Evolutionary conservation across 2,113 vertebrate species (phyloP), one percentile per base, ranked within the genome.

Genomic region (Casuarius casuarius): DNA sequence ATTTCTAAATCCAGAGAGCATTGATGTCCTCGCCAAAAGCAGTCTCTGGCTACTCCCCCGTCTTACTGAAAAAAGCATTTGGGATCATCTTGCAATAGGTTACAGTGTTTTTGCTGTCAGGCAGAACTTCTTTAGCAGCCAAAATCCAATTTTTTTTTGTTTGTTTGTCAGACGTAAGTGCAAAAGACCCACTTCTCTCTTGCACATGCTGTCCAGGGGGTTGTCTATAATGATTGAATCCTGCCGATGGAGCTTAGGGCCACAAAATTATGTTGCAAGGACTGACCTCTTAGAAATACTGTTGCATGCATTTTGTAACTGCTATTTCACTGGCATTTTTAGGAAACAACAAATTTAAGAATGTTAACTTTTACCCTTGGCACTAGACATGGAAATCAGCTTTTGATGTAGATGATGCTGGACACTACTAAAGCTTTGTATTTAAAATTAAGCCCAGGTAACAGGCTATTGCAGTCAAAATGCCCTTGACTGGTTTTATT

Each of bases 201-300:
- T 52, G 7, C 13, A 59, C 4, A 1, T 3, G 12, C 12, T 40
- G 35, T 35, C 25, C 33, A 29, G 11, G 2, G 7, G 2, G 3
- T 14, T 73, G 4, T 31, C 16, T 46, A 19, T n/a, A 28, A 22
- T 42, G 33, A 33, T 14, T 59, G 25, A 8, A 33, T 54, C 2
- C 0, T 2, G 26, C 3, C 8, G 22, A 19, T 2, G 7, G 58
- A 12, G 16, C 29, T 86, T 62, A 66, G 13, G 35, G 16, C 3
- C 54, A 18, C 6, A 86, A 9, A 40, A 31, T 31, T 62, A 26
- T 74, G 70, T 70, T 59, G 15, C 15, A 63, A 68, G 38, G 18
- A 28, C 52, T 42, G 28, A 40, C 40, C 9, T 31, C 28, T 71
- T 78, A 75, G 28, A 91, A 93, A 38, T 46, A 7, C 11, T 38